Percentiles rank a stretch among this genome's conserved stretches.
Evolutionary conservation across 2,797 vertebrate species (phyloP).

Genomic region (Mionectes olivaceus): DNA sequence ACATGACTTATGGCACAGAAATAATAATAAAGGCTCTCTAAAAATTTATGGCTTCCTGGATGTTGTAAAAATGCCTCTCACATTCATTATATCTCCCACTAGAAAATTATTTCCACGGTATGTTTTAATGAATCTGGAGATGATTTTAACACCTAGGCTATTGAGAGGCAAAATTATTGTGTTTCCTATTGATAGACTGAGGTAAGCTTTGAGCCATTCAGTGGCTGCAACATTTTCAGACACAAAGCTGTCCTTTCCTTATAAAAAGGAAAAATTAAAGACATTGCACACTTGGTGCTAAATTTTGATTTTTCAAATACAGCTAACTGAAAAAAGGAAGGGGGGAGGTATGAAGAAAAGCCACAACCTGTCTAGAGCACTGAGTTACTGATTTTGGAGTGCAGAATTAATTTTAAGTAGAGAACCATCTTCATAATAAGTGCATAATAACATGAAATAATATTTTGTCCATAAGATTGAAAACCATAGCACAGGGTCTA

Average conservation of each 20-base stretch:
- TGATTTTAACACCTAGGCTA: background rate
- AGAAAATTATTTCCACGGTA: background rate
- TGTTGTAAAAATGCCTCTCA: background rate
- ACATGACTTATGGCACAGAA: constrained; percentile 47
- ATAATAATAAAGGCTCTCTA: constrained; percentile 56
- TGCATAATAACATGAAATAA: background rate
- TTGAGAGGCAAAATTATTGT: background rate
- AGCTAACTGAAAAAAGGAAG: background rate
- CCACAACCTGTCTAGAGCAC: background rate
- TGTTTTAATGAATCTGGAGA: constrained; percentile 21
- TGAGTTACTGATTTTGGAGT: background rate
- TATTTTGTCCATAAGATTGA: background rate
- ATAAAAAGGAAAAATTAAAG: background rate
- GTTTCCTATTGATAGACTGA: background rate
- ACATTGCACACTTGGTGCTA: too few relatives aligned
- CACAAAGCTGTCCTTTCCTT: background rate
- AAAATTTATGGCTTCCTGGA: constrained; percentile 20
- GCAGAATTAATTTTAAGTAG: background rate
- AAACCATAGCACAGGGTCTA: background rate
- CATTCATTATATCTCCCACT: constrained; percentile 8
- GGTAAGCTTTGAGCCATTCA: background rate
- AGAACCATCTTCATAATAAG: background rate
- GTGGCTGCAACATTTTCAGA: background rate
- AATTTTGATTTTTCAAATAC: background rate
- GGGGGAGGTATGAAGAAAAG: background rate